Percentiles rank a stretch among this genome's conserved stretches.
Conservation (phyloP, 2,888 invertebrate genomes). For the Allophyes oxyacanthae region DNA sequence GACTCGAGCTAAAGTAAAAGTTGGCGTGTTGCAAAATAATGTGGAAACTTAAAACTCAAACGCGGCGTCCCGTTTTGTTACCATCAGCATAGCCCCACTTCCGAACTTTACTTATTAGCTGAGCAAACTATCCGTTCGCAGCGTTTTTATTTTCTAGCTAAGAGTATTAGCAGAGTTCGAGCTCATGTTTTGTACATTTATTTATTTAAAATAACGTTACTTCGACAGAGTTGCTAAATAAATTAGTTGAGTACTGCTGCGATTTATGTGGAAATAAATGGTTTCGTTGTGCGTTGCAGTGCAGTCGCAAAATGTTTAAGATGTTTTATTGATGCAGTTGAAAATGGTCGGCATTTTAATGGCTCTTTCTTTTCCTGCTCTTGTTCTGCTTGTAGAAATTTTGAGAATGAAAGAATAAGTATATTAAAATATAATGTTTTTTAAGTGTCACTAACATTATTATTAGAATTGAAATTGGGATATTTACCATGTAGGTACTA, state of each 20-base stretch:
- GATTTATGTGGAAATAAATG: constrained; percentile 21
- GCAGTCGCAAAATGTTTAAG: constrained; percentile 5
- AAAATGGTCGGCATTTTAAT: no score
- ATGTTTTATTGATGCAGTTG: constrained; percentile 2
- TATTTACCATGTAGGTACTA: no score
- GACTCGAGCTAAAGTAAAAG: constrained; percentile 7
- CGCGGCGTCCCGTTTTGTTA: constrained; percentile 47
- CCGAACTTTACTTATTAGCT: constrained; percentile 64
- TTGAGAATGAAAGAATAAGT: no score
- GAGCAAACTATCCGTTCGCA: constrained; percentile 36
- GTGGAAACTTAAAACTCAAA: constrained; percentile 64
- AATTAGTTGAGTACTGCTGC: constrained; percentile 24
- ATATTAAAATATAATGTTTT: no score
- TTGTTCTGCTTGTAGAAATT: no score
- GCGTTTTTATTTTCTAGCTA: constrained; percentile 48
- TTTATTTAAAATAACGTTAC: constrained; percentile 42
- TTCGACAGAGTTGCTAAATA: constrained; percentile 30
- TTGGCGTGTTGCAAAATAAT: constrained; percentile 39
- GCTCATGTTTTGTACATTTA: constrained; percentile 55
- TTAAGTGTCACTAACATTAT: no score
- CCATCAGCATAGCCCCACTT: constrained; percentile 40
- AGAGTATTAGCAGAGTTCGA: constrained; percentile 55
- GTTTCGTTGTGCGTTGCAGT: constrained; percentile 3
- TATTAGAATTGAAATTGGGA: no score
- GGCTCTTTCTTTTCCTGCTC: no score